phyloP scores from a whole-genome alignment of 2,113 vertebrate species.

The Saccopteryx bilineata region DNA sequence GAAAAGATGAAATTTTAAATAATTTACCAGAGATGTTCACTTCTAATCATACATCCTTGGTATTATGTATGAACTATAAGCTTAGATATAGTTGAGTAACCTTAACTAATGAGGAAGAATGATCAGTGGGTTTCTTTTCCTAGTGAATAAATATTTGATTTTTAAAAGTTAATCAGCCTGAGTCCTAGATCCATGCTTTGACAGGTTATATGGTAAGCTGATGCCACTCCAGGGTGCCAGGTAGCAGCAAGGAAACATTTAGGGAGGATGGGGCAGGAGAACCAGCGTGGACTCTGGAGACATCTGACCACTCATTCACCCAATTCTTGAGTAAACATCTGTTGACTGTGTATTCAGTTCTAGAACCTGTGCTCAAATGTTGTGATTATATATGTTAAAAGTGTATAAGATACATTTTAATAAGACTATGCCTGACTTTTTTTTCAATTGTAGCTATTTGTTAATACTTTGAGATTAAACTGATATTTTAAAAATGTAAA shows the following conservation, averaged over 20 bases:
- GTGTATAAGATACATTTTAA: no score
- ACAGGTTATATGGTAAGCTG: neutral
- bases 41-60: neutral
- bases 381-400: neutral
- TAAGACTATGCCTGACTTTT: neutral
- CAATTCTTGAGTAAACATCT: neutral
- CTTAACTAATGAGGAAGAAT: neutral
- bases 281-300: neutral
- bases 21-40: neutral
- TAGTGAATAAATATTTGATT: neutral
- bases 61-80: neutral
- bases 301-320: neutral
- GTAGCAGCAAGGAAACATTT: neutral
- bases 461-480: neutral
- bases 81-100: neutral
- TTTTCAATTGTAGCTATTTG: neutral
- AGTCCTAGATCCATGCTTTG: neutral
- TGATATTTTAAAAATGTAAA: neutral
- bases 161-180: slow-evolving; percentile 43
- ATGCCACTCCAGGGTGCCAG: neutral
- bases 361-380: slow-evolving; percentile 29
- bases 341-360: neutral
- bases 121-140: neutral
- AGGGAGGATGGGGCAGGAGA: neutral
- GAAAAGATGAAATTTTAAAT: slow-evolving; percentile 37